Percentiles rank a stretch among this genome's conserved stretches.
Evolutionary conservation across 2,888 invertebrate species (phyloP).

Genomic region (Leucania comma): DNA sequence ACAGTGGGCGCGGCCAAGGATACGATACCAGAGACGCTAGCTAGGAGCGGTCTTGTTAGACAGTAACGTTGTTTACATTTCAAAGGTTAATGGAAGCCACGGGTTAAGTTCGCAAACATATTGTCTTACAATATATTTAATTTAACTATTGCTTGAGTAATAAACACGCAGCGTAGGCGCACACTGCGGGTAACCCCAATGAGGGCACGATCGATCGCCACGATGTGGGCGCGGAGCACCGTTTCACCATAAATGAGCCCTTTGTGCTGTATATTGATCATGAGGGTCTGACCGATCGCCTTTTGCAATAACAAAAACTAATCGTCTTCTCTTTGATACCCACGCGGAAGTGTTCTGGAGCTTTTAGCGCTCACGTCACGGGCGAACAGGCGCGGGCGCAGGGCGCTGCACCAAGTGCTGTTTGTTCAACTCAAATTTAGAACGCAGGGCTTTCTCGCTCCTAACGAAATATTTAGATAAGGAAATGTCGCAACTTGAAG

Average conservation of each 20-base stretch:
- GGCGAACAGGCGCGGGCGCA: constrained; percentile 12
- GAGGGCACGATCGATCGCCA: constrained; percentile 86
- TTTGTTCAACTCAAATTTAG: constrained; percentile 77
- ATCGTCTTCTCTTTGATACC: constrained; percentile 64
- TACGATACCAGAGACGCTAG: constrained; percentile 78
- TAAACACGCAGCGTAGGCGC: constrained; percentile 78
- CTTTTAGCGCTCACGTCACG: constrained; percentile 28
- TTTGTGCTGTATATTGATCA: constrained; percentile 87
- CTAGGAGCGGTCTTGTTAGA: constrained; percentile 83
- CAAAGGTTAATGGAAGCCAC: constrained; percentile 82
- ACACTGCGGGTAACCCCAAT: constrained; percentile 76
- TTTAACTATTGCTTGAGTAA: constrained; percentile 51
- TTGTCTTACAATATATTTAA: constrained; percentile 62
- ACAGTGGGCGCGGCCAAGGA: constrained; percentile 81
- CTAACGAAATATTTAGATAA: constrained; percentile 82
- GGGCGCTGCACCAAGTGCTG: constrained; percentile 41
- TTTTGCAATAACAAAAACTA: constrained; percentile 83
- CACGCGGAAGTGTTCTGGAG: constrained; percentile 56
- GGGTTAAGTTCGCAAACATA: constrained; percentile 72
- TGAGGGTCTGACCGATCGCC: constrained; percentile 85
- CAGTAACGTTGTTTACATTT: constrained; percentile 77
- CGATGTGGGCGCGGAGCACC: constrained; percentile 83
- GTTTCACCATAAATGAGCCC: constrained; percentile 84
- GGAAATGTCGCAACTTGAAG: constrained; percentile 81
- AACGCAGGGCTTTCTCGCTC: constrained; percentile 73